Conservation (phyloP, 2,113 vertebrate species). For the Nothobranchius kuhntae region DNA sequence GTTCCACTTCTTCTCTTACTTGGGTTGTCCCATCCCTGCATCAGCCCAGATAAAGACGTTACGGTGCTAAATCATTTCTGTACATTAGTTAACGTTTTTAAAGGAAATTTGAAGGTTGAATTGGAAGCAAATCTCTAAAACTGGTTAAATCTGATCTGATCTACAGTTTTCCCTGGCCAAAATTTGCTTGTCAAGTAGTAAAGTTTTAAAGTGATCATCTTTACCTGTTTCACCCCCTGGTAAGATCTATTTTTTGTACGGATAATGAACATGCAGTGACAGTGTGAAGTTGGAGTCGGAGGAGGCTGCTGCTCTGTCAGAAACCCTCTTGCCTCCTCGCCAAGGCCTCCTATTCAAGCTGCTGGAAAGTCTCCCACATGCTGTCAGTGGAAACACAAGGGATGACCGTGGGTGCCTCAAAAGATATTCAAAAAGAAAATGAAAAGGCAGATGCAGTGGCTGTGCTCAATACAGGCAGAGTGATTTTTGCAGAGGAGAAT, state of each 20-base stretch:
- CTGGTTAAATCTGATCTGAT: not conserved
- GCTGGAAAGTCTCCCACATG: constrained; percentile 60
- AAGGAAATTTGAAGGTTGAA: no score
- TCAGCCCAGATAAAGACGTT: constrained; percentile 22
- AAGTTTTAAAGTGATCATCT: not conserved
- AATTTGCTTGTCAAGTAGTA: constrained; percentile 8
- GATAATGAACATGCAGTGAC: constrained; percentile 28
- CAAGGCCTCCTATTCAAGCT: constrained; percentile 66
- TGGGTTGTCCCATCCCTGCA: constrained; percentile 16
- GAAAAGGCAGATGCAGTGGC: constrained; percentile 21
- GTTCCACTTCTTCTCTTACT: not conserved
- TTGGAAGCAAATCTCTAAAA: not conserved
- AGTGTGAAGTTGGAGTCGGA: constrained; percentile 35
- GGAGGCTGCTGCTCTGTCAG: constrained; percentile 47
- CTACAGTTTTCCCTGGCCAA: not conserved
- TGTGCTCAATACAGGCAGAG: constrained; percentile 27
- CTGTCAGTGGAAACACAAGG: constrained; percentile 64
- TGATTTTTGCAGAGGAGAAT: constrained; percentile 16
- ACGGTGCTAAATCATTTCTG: constrained; percentile 2
- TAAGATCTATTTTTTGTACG: constrained; percentile 11
- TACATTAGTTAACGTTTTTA: no score
- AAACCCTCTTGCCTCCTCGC: constrained; percentile 48
- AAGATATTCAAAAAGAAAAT: constrained; percentile 30
- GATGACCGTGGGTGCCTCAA: constrained; percentile 57
- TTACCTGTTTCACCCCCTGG: constrained; percentile 4